Conservation (phyloP, 2,113 vertebrate genomes). For the Aspiorhynchus laticeps region DNA sequence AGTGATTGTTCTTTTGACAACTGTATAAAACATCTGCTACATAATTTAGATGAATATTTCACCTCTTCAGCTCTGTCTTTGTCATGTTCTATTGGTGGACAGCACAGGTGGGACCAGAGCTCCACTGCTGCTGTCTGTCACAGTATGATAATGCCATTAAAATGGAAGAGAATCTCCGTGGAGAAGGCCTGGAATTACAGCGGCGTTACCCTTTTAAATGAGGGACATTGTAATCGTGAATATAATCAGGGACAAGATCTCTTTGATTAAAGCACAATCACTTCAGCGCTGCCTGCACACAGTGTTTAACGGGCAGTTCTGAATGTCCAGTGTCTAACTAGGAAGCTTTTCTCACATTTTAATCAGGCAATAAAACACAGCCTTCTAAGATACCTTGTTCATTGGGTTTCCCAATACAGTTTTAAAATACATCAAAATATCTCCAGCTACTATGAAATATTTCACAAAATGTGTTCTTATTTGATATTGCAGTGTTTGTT, state of each 20-base stretch:
- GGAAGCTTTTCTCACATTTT: not conserved
- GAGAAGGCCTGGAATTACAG: constrained; percentile 6
- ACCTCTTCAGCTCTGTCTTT: constrained; percentile 3
- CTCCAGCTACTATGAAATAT: not conserved
- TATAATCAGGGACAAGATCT: constrained; percentile 19
- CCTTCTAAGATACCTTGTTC: not conserved
- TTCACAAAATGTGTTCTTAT: not conserved
- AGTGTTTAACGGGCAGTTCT: not conserved
- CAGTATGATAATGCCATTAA: constrained; percentile 47
- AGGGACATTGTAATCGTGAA: constrained; percentile 42
- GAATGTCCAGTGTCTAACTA: not conserved
- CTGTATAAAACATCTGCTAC: not conserved
- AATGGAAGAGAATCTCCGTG: constrained; percentile 14
- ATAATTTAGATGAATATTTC: not conserved
- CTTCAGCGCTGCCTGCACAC: not conserved
- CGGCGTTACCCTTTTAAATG: constrained; percentile 41
- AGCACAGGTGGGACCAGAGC: not conserved
- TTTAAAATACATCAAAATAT: not conserved
- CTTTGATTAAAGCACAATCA: constrained; percentile 53
- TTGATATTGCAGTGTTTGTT: not conserved
- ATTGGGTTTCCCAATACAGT: not conserved
- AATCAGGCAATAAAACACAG: not conserved
- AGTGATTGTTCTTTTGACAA: not conserved
- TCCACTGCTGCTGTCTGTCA: constrained; percentile 47
- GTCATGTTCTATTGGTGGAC: not conserved